Evolutionary conservation across 1,140 invertebrate genomes (phyloP).

Genomic region (Ceratosolen fusciceps): DNA sequence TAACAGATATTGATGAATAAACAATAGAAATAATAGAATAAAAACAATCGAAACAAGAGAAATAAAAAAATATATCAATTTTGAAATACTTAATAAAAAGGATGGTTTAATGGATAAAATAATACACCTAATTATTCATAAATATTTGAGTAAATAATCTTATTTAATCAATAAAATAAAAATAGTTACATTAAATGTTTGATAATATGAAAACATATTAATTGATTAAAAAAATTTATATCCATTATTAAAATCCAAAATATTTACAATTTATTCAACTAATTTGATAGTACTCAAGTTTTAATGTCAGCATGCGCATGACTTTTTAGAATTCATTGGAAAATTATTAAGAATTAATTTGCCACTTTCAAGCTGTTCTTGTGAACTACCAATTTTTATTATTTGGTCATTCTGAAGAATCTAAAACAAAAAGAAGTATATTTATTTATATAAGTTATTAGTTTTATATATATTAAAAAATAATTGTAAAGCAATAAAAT

Average conservation of each 20-base stretch:
- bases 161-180: background rate
- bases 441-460: too few relatives aligned
- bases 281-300: background rate
- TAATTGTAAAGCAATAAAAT: too few relatives aligned
- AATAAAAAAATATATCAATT: too few relatives aligned
- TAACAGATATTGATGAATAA: too few relatives aligned
- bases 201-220: background rate
- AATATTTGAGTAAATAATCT: too few relatives aligned
- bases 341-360: conserved; percentile 76
- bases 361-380: conserved; percentile 73
- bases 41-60: too few relatives aligned
- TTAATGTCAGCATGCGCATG: conserved; percentile 77
- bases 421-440: conserved; percentile 63
- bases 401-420: conserved; percentile 81
- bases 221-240: background rate
- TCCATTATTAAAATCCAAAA: background rate
- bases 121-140: too few relatives aligned
- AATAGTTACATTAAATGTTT: background rate
- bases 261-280: background rate
- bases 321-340: conserved; percentile 72
- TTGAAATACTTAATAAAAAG: too few relatives aligned
- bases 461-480: too few relatives aligned
- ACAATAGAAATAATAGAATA: too few relatives aligned
- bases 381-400: conserved; percentile 75
- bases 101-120: too few relatives aligned